These are phyloP conservation scores for Petromus typicus DNA, from an alignment of 2,113 vertebrate genomes.

Conservation along the genomic window DNA sequence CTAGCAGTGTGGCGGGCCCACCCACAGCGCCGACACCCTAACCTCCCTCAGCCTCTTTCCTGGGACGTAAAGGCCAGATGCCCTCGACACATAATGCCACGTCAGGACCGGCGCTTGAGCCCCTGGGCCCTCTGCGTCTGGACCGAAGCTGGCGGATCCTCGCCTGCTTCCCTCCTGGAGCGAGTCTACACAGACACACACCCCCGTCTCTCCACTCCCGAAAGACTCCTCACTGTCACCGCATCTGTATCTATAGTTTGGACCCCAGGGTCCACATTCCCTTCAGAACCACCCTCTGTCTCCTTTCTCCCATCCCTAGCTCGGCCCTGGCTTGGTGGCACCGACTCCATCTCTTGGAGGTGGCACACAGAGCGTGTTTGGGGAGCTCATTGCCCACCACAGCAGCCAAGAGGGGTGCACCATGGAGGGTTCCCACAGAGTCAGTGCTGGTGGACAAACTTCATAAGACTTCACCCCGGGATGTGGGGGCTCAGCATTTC, in stretches of 20 bases:
- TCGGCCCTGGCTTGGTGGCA: no score
- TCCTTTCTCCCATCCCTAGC: neutral
- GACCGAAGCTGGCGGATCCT: neutral
- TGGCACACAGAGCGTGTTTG: no score
- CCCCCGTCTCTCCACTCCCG: neutral
- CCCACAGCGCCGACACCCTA: accelerated
- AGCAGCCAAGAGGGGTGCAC: neutral
- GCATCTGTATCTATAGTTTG: accelerated
- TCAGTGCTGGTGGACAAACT: accelerated
- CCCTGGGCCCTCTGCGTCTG: neutral
- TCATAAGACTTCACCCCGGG: accelerated
- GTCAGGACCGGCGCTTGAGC: accelerated
- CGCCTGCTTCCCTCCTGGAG: neutral
- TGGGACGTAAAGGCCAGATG: neutral
- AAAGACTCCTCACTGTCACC: neutral
- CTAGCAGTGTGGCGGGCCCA: accelerated
- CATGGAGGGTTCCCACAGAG: accelerated
- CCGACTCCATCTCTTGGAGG: neutral
- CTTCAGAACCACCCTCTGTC: neutral
- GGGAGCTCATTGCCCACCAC: neutral
- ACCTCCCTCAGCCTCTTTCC: neutral
- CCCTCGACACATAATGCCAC: neutral
- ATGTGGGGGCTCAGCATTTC: neutral
- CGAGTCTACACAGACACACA: neutral
- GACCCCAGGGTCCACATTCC: neutral